Base-by-base conservation (phyloP, 2,113 vertebrate genomes). In the Melanocharis versteri region DNA sequence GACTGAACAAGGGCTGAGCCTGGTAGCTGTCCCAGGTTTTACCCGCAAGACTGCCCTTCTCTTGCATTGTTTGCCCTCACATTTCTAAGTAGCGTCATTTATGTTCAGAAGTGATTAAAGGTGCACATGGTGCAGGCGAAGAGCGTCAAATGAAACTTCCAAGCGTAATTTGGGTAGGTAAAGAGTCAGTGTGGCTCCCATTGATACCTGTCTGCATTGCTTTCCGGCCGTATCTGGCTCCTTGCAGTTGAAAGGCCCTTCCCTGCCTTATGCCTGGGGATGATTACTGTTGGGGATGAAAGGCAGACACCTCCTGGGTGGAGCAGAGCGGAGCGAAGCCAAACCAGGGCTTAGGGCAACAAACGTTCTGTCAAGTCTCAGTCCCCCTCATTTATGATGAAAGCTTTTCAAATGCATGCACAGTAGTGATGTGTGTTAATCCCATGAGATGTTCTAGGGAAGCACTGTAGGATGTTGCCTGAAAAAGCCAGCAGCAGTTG, bases 271-370 rank as follows among this genome's bases (percentile, higher is more conserved):
- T 47, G 56, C 83, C 35, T 7, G 7, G 50, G 78, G 70, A 86
- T 62, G 50, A 81, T 65, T 78, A 22, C 79, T 71, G 40, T 37
- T 40, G 50, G 77, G 88, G 64, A 77, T 91, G 72, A 96, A 94
- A 92, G 87, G 89, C 86, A 91, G 69, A 47, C 72, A 56, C 35
- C 72, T 89, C 60, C 35, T 78, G 86, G 89, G 83, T 91, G 86
- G 91, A 90, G 83, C 75, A 71, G 54, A 72, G 26, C 1, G 1
- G 45, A 90, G 45, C 60, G 78, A 87, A 95, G 82, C 83, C 83
- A 70, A 90, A 77, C 79, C 60, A 87, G 65, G 60, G 77, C 76
- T 94, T 73, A 78, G 86, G 89, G 89, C 83, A 94, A 62, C 72
- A 78, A 72, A 62, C 10, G 22, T 73, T 90, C 80, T 84, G 39